Evolutionary conservation across 2,888 invertebrate species (phyloP), one percentile per base, ranked within the genome.

Genomic region (Dasysyrphus albostriatus): DNA sequence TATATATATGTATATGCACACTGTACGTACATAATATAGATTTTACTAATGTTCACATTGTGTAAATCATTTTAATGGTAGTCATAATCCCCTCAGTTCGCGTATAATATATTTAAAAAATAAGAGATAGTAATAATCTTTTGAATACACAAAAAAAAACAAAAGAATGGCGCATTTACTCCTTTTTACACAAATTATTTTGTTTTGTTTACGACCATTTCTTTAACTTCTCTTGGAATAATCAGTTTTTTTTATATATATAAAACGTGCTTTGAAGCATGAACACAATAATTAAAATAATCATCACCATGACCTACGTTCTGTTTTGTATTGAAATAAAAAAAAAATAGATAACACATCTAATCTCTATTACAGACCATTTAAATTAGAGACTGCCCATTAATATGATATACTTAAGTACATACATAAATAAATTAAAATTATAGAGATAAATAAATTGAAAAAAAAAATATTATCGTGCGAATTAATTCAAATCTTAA

Each of bases 251-350:
- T 3, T 56, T 54, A 5, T n/a, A n/a, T 54, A n/a, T 56, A n/a
- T 9, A 14, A 24, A 54, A 56, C n/a, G 7, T 56, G 56, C 0
- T n/a, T 32, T 56, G n/a, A 32, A 5, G n/a, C 56, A 56, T n/a
- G 54, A 54, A 54, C 19, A 29, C 29, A 54, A 14, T 32, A 54
- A 32, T 32, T 34, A 2, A 10, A 34, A 16, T 9, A 32, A 10
- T 34, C n/a, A 34, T 34, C 6, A 58, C 34, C 58, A 58, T 58
- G 34, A 37, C 58, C 58, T 37, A 58, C 34, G 58, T 16, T 34
- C 34, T 24, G n/a, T 34, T 19, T 58, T 10, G 10, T 58, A 37
- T 58, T 37, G 5, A 16, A 58, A 37, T 56, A 14, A 5, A n/a
- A 58, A 37, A 56, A 14, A 37, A 58, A 16, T 10, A 58, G 58